Evolutionary conservation across 1,140 invertebrate genomes (phyloP).

Genomic region (Elymnias hypermnestra): DNA sequence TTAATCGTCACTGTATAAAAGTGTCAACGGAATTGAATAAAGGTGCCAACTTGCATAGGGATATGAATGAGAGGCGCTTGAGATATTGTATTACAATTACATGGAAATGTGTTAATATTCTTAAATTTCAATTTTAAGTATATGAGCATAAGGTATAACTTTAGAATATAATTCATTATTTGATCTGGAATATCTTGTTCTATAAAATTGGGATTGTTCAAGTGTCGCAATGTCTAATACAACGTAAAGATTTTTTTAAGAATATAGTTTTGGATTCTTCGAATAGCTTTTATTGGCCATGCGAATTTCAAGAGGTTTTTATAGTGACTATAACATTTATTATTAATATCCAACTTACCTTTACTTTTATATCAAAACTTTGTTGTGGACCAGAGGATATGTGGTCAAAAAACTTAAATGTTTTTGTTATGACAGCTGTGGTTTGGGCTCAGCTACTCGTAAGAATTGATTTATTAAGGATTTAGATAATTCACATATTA

Average conservation of each 20-base stretch:
- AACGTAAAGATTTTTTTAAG: slow-evolving; percentile 17
- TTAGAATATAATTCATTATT: background rate
- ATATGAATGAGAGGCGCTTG: slow-evolving; percentile 34
- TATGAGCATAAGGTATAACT: background rate
- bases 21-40: slow-evolving; percentile 52
- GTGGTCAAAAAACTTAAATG: too few species aligned
- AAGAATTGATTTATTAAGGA: too few species aligned
- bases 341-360: slow-evolving; percentile 1
- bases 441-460: too few species aligned
- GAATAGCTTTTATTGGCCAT: slow-evolving; percentile 25
- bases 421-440: too few species aligned
- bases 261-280: slow-evolving; percentile 10
- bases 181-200: slow-evolving; percentile 18
- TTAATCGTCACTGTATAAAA: slow-evolving; percentile 57
- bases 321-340: slow-evolving; percentile 17
- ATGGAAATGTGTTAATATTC: slow-evolving; percentile 4
- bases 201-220: slow-evolving; percentile 43
- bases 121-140: slow-evolving; percentile 13
- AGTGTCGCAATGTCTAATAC: slow-evolving; percentile 35
- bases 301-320: slow-evolving; percentile 27
- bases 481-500: too few species aligned
- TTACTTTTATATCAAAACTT: too few species aligned
- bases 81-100: slow-evolving; percentile 35
- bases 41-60: slow-evolving; percentile 47
- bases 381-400: too few species aligned